Conservation (phyloP, 2,113 vertebrate genomes). For the Coreoperca whiteheadi region DNA sequence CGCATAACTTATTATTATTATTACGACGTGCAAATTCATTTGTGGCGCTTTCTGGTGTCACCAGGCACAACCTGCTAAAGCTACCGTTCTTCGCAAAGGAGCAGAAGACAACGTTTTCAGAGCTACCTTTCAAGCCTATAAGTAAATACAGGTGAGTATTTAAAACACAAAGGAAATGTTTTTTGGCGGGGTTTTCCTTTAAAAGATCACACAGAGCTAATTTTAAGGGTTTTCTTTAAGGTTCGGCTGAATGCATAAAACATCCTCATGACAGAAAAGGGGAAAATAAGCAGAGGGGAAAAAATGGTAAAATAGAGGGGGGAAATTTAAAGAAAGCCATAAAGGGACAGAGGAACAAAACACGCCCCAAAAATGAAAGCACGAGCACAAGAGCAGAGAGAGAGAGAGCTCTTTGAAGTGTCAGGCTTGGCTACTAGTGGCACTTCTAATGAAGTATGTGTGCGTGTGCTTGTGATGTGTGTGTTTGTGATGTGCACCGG, state of each 20-base stretch:
- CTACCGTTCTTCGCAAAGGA: background rate
- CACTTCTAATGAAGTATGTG: conserved; percentile 63
- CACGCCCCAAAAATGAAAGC: conserved; percentile 26
- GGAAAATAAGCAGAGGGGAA: background rate
- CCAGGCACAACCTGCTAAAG: background rate
- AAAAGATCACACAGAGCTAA: conserved; percentile 24
- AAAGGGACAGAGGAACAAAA: conserved; percentile 34
- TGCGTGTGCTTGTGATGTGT: conserved; percentile 25
- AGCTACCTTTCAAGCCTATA: background rate
- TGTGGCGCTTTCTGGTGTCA: background rate
- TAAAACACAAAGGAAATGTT: background rate
- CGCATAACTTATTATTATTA: background rate
- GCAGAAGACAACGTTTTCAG: background rate
- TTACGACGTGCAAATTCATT: background rate
- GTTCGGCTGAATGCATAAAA: background rate
- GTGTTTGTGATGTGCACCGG: conserved; percentile 14
- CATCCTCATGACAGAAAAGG: background rate
- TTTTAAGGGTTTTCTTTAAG: conserved; percentile 1
- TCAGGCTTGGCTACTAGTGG: conserved; percentile 67
- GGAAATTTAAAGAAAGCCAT: conserved; percentile 11
- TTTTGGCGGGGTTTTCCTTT: background rate
- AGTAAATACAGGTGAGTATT: conserved; percentile 1
- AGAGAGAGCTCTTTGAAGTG: conserved; percentile 69
- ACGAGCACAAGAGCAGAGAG: conserved; percentile 1
- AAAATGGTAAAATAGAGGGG: conserved; percentile 11